Conservation (phyloP, 2,113 vertebrate genomes). For the Lutjanus erythropterus region DNA sequence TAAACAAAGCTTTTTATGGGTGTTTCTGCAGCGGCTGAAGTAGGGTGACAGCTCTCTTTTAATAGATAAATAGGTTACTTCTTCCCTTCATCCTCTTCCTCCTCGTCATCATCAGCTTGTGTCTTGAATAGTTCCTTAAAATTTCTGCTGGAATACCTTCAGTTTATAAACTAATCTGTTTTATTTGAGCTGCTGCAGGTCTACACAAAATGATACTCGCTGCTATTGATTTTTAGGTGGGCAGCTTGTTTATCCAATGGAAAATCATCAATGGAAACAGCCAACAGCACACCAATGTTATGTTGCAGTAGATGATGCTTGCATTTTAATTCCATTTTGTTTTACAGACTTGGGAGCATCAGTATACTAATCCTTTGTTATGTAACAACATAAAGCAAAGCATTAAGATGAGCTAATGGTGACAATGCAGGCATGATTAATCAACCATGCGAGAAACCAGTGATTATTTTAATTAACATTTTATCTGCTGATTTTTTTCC, state of each 20-base stretch:
- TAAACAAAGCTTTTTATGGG: conserved; percentile 67
- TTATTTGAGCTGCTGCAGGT: conserved; percentile 34
- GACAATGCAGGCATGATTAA: conserved; percentile 17
- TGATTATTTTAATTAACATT: neutral
- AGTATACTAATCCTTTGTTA: conserved; percentile 52
- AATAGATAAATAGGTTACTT: neutral
- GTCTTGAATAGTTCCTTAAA: too few relatives aligned
- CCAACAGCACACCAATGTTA: conserved; percentile 35
- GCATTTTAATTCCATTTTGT: conserved; percentile 52
- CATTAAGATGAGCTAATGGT: conserved; percentile 45
- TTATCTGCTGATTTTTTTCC: neutral
- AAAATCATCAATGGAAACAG: conserved; percentile 59
- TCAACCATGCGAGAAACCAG: conserved; percentile 16
- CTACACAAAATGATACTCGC: conserved; percentile 27
- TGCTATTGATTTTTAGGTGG: conserved; percentile 61
- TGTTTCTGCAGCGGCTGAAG: conserved; percentile 51
- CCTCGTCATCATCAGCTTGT: neutral
- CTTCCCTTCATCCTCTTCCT: neutral
- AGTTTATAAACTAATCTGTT: neutral
- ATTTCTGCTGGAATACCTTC: neutral
- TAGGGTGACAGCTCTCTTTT: conserved; percentile 10
- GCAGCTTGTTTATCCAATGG: conserved; percentile 47
- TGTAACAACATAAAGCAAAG: conserved; percentile 42
- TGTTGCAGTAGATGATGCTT: conserved; percentile 22
- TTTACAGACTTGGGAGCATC: conserved; percentile 39